phyloP scores from a whole-genome alignment of 2,888 invertebrate genomes.

The Ectropis crepuscularia region DNA sequence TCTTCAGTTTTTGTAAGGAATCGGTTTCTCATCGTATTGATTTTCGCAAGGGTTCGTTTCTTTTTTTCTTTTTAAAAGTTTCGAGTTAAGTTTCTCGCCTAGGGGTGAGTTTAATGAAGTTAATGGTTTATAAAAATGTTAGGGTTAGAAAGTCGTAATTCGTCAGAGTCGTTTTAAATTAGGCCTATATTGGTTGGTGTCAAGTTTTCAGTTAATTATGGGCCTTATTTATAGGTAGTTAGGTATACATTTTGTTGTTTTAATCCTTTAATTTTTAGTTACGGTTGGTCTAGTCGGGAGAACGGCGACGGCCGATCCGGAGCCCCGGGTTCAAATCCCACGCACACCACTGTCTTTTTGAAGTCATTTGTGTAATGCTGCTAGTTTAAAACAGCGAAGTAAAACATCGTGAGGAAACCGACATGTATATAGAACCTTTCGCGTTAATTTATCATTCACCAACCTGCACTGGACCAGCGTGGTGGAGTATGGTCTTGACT shows the following conservation, averaged over 20 bases:
- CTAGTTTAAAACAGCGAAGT: too few species aligned
- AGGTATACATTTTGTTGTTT: not conserved
- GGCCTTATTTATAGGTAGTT: not conserved
- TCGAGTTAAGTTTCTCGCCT: constrained; percentile 36
- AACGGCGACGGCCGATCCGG: too few species aligned
- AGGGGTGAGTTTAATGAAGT: constrained; percentile 33
- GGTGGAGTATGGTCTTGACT: too few species aligned
- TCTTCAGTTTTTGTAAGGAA: constrained; percentile 44
- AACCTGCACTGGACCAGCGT: too few species aligned
- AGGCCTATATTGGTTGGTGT: constrained; percentile 3
- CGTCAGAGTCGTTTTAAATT: constrained; percentile 16
- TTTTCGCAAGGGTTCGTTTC: constrained; percentile 32
- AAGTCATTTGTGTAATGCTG: too few species aligned
- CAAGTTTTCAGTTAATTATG: constrained; percentile 1
- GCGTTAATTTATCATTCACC: too few species aligned
- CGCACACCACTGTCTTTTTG: too few species aligned
- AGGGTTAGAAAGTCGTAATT: not conserved
- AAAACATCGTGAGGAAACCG: too few species aligned
- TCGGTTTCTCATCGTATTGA: constrained; percentile 25
- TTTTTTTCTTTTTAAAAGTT: constrained; percentile 36
- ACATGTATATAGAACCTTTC: too few species aligned
- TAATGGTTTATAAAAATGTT: constrained; percentile 36
- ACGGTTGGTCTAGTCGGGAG: not conserved
- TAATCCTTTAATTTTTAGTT: not conserved
- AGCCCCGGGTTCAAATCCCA: too few species aligned